These are phyloP conservation scores for Trichechus manatus DNA, from an alignment of 2,113 vertebrate genomes.

Conservation along the genomic window DNA sequence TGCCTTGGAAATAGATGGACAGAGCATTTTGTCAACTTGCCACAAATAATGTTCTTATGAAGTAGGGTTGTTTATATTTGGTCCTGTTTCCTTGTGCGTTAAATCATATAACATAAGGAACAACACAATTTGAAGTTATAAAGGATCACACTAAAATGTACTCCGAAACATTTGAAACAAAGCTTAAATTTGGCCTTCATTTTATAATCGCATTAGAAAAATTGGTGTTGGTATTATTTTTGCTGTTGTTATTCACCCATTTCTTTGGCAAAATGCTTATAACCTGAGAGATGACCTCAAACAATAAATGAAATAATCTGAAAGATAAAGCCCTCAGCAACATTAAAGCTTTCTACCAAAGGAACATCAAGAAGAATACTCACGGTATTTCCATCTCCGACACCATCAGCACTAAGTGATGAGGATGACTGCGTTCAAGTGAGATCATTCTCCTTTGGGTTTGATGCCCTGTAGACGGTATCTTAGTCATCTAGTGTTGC, in stretches of 20 bases:
- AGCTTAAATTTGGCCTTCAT: neutral
- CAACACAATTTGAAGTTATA: neutral
- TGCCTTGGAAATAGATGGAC: neutral
- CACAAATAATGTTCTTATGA: constrained; percentile 1
- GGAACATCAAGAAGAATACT: neutral
- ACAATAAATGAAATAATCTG: neutral
- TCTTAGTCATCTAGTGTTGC: neutral
- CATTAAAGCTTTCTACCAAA: neutral
- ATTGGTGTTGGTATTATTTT: neutral
- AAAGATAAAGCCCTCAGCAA: neutral
- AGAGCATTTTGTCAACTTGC: neutral
- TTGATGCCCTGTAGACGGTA: no score
- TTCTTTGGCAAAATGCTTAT: constrained; percentile 19
- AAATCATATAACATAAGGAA: neutral
- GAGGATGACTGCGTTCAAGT: neutral
- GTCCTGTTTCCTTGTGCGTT: neutral
- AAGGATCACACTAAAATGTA: neutral
- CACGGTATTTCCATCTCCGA: neutral
- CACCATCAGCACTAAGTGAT: neutral
- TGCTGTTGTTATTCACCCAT: neutral
- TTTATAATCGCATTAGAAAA: neutral
- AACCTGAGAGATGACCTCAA: neutral
- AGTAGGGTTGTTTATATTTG: neutral
- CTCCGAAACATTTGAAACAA: neutral
- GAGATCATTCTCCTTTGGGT: neutral